Base-by-base conservation (phyloP, 2,888 invertebrate species). In the Zeuzera pyrina region DNA sequence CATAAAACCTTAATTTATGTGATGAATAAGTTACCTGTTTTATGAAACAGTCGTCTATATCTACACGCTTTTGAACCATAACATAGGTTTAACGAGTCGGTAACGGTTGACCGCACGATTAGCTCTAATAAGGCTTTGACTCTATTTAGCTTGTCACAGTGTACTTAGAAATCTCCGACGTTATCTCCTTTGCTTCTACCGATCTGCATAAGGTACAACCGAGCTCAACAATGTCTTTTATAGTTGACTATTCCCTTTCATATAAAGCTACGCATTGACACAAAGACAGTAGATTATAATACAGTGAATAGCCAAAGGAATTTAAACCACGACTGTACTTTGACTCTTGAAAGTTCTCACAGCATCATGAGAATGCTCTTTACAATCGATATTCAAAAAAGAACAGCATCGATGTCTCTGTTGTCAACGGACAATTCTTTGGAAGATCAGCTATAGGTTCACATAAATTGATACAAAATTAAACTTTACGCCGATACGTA, bases 361-460 rank as follows among this genome's bases (percentile, higher is more conserved):
- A 70, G 66, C 67, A 42, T 55, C 72, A 78, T 77, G 78, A 78
- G 79, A 77, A 74, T 70, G 74, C 71, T 77, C 71, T 77, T 78
- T 74, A 79, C 73, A 78, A 77, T 78, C 81, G 78, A 83, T 77
- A 79, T 78, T 74, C 62, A 74, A 81, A 81, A 81, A 81, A 76
- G 70, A 72, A 74, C 69, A 69, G 64, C 68, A 64, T 66, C 74
- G 66, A 81, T 79, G 78, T 81, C 78, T 83, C 77, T 76, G 78
- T 83, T 81, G 81, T 81, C 81, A 81, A 79, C 79, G 74, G 50
- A 62, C 72, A 68, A 76, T 77, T 77, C 79, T 73, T 70, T 77
- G 57, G 59, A 65, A 68, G 68, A 68, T 68, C 72, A 68, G 71
- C 62, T 51, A 46, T n/a, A n/a, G n/a, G n/a, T n/a, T n/a, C 36